Evolutionary conservation across 37 sponge, comb jelly and placozoan species (phyloP), one percentile per base, ranked within the genome.

Genomic region (Aphrocallistes beatrix): DNA sequence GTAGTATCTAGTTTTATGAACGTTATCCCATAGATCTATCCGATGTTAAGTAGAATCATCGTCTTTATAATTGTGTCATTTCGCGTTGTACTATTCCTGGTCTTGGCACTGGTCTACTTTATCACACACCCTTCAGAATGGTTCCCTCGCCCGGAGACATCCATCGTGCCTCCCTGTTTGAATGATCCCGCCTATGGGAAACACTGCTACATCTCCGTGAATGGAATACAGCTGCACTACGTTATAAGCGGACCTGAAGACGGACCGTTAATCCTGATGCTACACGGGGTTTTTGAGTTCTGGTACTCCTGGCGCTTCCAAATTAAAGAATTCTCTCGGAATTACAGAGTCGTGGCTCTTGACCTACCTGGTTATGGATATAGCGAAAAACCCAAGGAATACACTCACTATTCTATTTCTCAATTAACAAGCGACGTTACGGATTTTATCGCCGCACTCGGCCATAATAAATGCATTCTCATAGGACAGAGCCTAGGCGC

Each of bases 261-360:
- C 13, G 89, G 87, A 37, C 92, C 92, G 36, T 83, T 92, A 39
- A 92, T 92, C 90, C 84, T 92, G 32, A 86, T 92, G 37, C 86
- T 92, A 25, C 92, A 92, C 83, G 92, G 92, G 0, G 89, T 92
- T 81, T 88, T 90, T 36, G 92, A 92, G 94, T 94, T 94, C 86
- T 94, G 94, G 94, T 94, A 87, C 38, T 91, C 90, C 1, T 94
- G 94, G 94, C 88, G 92, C 23, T 85, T 87, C 85, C 94, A 94
- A 90, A 36, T 94, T 50, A 90, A 51, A 48, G 94, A 90, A 60
- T 91, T 94, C 85, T 51, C 85, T 42, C 91, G 85, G 40, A 87
- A 94, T 51, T 94, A 90, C 86, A 85, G 51, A 85, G 90, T 88
- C 6, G 88, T 94, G 0, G 94, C 94, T 51, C 42, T 94, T 37